These are phyloP conservation scores for Agonopterix heracliana DNA, from an alignment of 2,888 invertebrate species.

Conservation along the genomic window DNA sequence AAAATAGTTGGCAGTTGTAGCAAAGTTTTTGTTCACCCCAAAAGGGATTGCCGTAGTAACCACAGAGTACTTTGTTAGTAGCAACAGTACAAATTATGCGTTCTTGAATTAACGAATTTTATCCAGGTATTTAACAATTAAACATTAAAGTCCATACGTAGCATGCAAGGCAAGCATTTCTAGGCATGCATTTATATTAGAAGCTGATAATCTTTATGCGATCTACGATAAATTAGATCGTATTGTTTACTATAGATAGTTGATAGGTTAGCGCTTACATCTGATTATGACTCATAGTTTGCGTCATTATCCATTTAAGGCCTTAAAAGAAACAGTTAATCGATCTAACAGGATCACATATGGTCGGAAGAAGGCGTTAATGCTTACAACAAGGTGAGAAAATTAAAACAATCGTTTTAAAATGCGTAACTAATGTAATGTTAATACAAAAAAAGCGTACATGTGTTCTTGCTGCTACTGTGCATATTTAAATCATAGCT, in stretches of 20 bases:
- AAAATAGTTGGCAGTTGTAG: too few species aligned
- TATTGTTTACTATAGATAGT: conserved; percentile 24
- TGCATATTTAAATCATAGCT: conserved; percentile 62
- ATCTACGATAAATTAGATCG: conserved; percentile 13
- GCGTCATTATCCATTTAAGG: conserved; percentile 43
- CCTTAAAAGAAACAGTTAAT: conserved; percentile 30
- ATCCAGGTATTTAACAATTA: too few species aligned
- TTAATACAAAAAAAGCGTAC: conserved; percentile 65
- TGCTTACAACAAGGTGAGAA: conserved; percentile 38
- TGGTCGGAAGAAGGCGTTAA: conserved; percentile 22
- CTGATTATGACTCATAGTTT: conserved; percentile 49
- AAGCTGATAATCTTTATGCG: conserved; percentile 11
- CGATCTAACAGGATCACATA: conserved; percentile 26
- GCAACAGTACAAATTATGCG: too few species aligned
- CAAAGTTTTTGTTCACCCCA: too few species aligned
- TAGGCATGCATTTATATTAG: conserved; percentile 12
- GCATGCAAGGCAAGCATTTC: conserved; percentile 14
- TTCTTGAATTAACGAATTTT: too few species aligned
- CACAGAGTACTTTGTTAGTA: too few species aligned
- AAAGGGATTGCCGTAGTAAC: too few species aligned
- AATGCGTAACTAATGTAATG: conserved; percentile 64
- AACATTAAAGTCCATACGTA: neutral
- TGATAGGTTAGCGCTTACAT: conserved; percentile 19
- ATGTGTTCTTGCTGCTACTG: conserved; percentile 60
- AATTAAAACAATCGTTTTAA: conserved; percentile 63